These are phyloP conservation scores for Echinometra lucunter DNA, from an alignment of 53 echinoderm and acorn worm species.

Conservation along the genomic window DNA sequence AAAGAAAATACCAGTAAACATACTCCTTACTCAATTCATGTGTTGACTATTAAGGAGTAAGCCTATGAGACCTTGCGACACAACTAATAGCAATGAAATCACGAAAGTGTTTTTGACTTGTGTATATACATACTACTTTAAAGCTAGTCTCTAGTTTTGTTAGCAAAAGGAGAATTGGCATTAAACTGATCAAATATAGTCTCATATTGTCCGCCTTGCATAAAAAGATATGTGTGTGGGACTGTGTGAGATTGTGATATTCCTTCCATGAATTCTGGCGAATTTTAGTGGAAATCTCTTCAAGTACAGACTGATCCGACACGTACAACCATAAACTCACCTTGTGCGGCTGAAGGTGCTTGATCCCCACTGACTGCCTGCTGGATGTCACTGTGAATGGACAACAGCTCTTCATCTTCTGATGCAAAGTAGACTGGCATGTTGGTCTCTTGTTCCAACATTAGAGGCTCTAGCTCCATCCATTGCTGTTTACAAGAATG, in stretches of 20 bases:
- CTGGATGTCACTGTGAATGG: conserved; percentile 87
- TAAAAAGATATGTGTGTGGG: too few relatives aligned
- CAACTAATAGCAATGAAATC: background rate
- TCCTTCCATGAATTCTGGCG: too few relatives aligned
- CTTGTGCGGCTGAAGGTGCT: conserved; percentile 92
- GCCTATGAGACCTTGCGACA: background rate
- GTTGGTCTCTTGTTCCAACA: conserved; percentile 86
- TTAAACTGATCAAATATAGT: too few relatives aligned
- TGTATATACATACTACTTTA: too few relatives aligned
- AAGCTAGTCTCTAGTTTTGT: too few relatives aligned
- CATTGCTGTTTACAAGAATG: conserved; percentile 76
- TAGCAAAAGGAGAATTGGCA: too few relatives aligned
- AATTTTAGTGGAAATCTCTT: background rate
- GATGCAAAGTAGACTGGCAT: conserved; percentile 95
- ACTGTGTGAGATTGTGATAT: too few relatives aligned
- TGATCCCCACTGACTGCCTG: conserved; percentile 91
- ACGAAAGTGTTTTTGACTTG: too few relatives aligned
- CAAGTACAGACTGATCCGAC: background rate
- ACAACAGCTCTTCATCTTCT: conserved; percentile 87
- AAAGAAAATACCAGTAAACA: too few relatives aligned
- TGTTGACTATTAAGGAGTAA: background rate
- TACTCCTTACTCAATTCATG: too few relatives aligned
- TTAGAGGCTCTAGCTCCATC: conserved; percentile 92
- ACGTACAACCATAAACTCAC: conserved; percentile 51
- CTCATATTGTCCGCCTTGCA: too few relatives aligned